Percentiles rank a stretch among this genome's conserved stretches.
Evolutionary conservation across 2,797 vertebrate species (phyloP).

Genomic region (Pogonophryne albipinna): DNA sequence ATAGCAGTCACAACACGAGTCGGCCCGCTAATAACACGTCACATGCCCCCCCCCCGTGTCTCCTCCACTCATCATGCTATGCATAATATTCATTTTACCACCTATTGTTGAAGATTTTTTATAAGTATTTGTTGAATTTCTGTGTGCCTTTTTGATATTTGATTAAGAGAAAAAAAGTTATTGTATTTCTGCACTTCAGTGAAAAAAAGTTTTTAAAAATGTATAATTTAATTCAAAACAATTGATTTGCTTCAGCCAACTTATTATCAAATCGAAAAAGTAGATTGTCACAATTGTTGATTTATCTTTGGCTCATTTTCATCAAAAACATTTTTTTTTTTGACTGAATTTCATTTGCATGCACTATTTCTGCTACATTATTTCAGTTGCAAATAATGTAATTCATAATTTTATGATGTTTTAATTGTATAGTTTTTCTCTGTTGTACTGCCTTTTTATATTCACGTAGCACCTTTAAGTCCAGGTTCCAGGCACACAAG

Average conservation of each 20-base stretch:
- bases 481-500: constrained; percentile 22
- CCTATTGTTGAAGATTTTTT: constrained; percentile 11
- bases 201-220: not conserved
- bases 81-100: not conserved
- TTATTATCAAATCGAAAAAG: not conserved
- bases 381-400: constrained; percentile 10
- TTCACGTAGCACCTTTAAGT: constrained; percentile 41
- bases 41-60: constrained; percentile 3
- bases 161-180: constrained; percentile 4
- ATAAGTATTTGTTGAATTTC: not conserved
- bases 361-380: constrained; percentile 3
- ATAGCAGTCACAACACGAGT: constrained; percentile 62
- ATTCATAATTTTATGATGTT: constrained; percentile 41
- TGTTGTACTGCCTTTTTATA: constrained; percentile 12
- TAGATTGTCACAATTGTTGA: constrained; percentile 5
- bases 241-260: not conserved
- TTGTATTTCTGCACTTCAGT: constrained; percentile 40
- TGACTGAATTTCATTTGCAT: constrained; percentile 16
- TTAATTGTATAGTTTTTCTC: constrained; percentile 36
- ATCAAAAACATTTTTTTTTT: constrained; percentile 34
- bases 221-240: no score
- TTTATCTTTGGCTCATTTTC: constrained; percentile 30
- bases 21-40: constrained; percentile 30
- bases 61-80: not conserved
- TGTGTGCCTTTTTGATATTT: constrained; percentile 20